These are phyloP conservation scores for Andrena hattorfiana DNA, from an alignment of 2,888 invertebrate genomes.

Conservation along the genomic window DNA sequence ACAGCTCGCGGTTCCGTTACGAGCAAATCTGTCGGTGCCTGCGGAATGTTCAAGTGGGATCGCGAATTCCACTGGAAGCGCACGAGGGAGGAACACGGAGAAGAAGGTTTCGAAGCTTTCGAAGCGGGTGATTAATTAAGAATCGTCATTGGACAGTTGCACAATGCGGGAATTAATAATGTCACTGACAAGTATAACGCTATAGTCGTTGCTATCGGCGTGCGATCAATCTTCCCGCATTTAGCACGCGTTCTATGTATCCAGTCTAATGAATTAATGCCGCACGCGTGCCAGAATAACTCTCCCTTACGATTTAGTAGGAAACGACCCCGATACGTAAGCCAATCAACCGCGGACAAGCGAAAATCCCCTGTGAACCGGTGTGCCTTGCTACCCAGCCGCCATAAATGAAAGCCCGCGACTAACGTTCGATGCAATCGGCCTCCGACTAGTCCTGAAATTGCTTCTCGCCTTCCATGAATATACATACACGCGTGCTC, in stretches of 20 bases:
- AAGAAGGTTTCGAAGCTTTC: too few species aligned
- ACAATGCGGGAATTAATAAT: too few species aligned
- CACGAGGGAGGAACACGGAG: too few species aligned
- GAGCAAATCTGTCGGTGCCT: not conserved
- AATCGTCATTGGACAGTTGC: too few species aligned
- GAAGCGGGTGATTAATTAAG: too few species aligned
- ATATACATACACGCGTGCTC: slow-evolving; percentile 47
- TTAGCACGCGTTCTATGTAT: too few species aligned
- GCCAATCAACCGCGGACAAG: slow-evolving; percentile 1
- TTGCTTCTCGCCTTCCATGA: slow-evolving; percentile 72
- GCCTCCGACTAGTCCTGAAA: slow-evolving; percentile 72
- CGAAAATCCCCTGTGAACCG: slow-evolving; percentile 11
- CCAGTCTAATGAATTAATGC: too few species aligned
- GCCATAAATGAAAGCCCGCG: slow-evolving; percentile 44
- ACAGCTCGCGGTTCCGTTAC: slow-evolving; percentile 13
- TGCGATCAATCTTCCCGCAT: too few species aligned
- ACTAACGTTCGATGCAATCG: slow-evolving; percentile 62
- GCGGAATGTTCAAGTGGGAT: slow-evolving; percentile 6
- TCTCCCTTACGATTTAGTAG: not conserved
- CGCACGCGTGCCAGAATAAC: too few species aligned
- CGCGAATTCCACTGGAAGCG: not conserved
- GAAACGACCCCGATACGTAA: not conserved
- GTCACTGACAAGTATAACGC: too few species aligned
- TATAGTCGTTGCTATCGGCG: too few species aligned
- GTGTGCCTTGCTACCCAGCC: slow-evolving; percentile 1